phyloP scores from a whole-genome alignment of 2,888 invertebrate species.

The Coleophora flavipennella region DNA sequence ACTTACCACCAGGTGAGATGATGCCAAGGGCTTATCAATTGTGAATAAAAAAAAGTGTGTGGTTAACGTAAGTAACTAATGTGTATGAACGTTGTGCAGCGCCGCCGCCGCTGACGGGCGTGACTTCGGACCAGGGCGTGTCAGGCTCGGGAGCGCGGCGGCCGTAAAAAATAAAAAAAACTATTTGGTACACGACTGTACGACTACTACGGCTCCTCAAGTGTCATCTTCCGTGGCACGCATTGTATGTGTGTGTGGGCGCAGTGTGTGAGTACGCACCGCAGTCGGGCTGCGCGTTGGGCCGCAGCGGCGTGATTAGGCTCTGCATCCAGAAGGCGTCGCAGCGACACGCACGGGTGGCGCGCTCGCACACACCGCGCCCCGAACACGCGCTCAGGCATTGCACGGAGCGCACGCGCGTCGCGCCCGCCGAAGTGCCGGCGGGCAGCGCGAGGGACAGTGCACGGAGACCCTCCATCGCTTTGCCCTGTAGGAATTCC shows the following conservation, averaged over 20 bases:
- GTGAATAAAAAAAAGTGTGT: too few relatives aligned
- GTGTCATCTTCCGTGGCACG: slow-evolving; percentile 19
- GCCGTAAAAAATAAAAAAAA: too few relatives aligned
- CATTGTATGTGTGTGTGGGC: too few relatives aligned
- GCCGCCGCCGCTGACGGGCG: too few relatives aligned
- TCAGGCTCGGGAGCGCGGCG: too few relatives aligned
- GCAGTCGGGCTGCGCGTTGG: slow-evolving; percentile 86
- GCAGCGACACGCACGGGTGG: slow-evolving; percentile 87
- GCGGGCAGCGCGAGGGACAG: slow-evolving; percentile 27
- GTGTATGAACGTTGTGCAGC: too few relatives aligned
- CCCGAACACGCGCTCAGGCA: slow-evolving; percentile 95
- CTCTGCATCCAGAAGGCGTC: slow-evolving; percentile 98
- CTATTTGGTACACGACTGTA: too few relatives aligned
- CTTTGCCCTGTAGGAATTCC: slow-evolving; percentile 32
- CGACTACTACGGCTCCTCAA: too few relatives aligned
- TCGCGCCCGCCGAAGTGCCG: slow-evolving; percentile 31
- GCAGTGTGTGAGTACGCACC: slow-evolving; percentile 68
- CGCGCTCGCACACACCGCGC: slow-evolving; percentile 90
- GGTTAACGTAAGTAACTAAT: too few relatives aligned
- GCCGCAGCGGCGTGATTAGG: slow-evolving; percentile 81
- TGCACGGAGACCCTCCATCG: slow-evolving; percentile 35
- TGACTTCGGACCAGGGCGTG: too few relatives aligned
- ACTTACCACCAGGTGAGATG: too few relatives aligned
- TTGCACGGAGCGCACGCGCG: slow-evolving; percentile 84
- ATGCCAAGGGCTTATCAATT: too few relatives aligned